Base-by-base conservation (phyloP, 2,113 vertebrate genomes). In the Microtus richardsoni region DNA sequence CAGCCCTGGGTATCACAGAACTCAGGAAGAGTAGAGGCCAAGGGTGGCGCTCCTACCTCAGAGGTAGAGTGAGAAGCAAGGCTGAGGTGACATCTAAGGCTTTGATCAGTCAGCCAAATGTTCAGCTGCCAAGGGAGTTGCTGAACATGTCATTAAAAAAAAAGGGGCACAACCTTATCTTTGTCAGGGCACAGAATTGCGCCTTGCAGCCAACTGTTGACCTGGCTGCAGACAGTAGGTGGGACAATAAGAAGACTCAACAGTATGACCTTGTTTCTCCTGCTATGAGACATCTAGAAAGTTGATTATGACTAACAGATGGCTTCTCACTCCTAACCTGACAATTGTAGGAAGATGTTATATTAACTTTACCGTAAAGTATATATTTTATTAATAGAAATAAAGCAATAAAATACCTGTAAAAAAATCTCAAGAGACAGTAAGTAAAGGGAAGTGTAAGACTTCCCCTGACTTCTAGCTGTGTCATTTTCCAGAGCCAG, bases 181-280 rank as follows among this genome's bases (percentile, higher is more conserved):
- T 82, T 92, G 16, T 82, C 39, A 90, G 71, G 49, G 12, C 82
- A 41, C 39, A 73, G 52, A 60, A 41, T 41, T 70, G 28, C n/a
- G 30, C 62, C 84, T 92, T 93, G 47, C 7, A 24, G 0, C 17
- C 70, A 10, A n/a, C 17, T n/a, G 70, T 17, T n/a, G 36, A 39
- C 70, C 71, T 33, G 39, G 33, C 75, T 94, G 36, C 70, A 66
- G 11, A 71, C 58, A 95, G 26, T 77, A 62, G 21, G 2, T 78
- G 73, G 54, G 30, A 91, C 41, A 66, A 24, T 39, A 24, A 91
- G 75, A 86, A 96, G 66, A 68, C 33, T 47, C 12, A 82, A 24
- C 60, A 54, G 84, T 95, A 90, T 97, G 95, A 97, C 96, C 97
- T 97, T 98, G 96, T 96, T 84, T 80, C 2, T 79, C 14, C 24